Percentiles rank a stretch among this genome's conserved stretches.
These are phyloP conservation scores for Otus sunia DNA, from an alignment of 2,113 vertebrate species.

Conservation along the genomic window DNA sequence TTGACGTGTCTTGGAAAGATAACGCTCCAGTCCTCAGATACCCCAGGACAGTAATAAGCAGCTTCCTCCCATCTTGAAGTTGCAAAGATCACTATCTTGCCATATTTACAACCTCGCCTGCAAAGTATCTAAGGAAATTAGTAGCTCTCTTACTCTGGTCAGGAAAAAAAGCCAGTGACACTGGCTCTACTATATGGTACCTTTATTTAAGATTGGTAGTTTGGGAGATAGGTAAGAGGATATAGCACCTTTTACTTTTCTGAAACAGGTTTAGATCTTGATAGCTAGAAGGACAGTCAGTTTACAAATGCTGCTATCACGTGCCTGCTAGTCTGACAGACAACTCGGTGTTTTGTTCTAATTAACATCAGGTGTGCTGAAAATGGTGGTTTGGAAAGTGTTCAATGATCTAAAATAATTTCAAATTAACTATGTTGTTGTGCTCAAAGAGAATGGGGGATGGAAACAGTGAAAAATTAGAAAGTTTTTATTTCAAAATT, in stretches of 20 bases:
- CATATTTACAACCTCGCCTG: background rate
- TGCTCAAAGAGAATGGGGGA: background rate
- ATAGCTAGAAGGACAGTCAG: background rate
- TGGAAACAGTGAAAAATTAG: background rate
- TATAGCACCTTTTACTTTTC: constrained; percentile 54
- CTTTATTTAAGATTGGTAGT: constrained; percentile 1
- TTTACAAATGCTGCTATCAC: background rate
- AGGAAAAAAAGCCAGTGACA: constrained; percentile 42
- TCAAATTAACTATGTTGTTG: background rate
- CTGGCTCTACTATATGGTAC: background rate
- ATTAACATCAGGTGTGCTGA: background rate
- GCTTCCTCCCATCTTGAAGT: constrained; percentile 15
- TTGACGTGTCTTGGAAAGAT: constrained; percentile 48
- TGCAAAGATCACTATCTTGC: constrained; percentile 30
- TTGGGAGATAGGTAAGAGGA: constrained; percentile 5
- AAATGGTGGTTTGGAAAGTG: background rate
- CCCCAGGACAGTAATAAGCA: constrained; percentile 29
- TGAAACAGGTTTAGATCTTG: background rate
- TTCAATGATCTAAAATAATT: background rate
- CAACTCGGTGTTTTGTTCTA: background rate
- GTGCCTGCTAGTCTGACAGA: background rate
- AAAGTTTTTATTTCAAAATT: background rate
- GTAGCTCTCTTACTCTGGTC: constrained; percentile 1
- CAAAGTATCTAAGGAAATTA: constrained; percentile 18
- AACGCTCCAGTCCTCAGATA: constrained; percentile 14